These are phyloP conservation scores for Notodonta ziczac DNA, from an alignment of 2,888 invertebrate genomes.

Conservation along the genomic window DNA sequence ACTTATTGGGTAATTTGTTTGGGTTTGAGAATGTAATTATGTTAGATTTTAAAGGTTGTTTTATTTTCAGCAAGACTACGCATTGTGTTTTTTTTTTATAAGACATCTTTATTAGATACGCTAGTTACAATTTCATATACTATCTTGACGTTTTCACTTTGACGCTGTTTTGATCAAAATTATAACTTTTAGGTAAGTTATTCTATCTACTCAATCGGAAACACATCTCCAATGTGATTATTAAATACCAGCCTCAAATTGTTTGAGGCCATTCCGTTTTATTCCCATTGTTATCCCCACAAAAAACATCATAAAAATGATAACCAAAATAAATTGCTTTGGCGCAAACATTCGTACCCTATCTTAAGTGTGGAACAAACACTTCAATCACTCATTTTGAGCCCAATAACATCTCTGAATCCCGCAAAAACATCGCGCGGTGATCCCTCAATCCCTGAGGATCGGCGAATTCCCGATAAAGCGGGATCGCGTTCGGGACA, in stretches of 20 bases:
- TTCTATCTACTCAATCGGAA: too few relatives aligned
- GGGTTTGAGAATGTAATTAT: not conserved
- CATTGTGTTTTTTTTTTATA: too few relatives aligned
- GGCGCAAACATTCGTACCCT: slow-evolving; percentile 34
- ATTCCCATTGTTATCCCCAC: slow-evolving; percentile 3
- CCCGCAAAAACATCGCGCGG: slow-evolving; percentile 37
- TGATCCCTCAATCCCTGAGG: slow-evolving; percentile 37
- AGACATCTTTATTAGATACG: too few relatives aligned
- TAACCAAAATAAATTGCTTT: slow-evolving; percentile 33
- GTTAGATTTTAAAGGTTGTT: too few relatives aligned
- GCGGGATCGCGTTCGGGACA: slow-evolving; percentile 42
- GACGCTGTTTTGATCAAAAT: too few relatives aligned
- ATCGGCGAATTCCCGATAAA: slow-evolving; percentile 45
- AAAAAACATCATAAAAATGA: slow-evolving; percentile 35
- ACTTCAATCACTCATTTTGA: slow-evolving; percentile 46
- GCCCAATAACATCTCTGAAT: slow-evolving; percentile 40
- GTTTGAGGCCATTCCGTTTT: not conserved
- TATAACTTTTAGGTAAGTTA: too few relatives aligned
- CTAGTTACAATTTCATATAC: too few relatives aligned
- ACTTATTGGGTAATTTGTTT: slow-evolving; percentile 26
- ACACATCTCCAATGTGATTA: not conserved
- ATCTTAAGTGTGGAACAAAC: slow-evolving; percentile 43
- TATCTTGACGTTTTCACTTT: too few relatives aligned
- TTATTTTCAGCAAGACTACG: too few relatives aligned
- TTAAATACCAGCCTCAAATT: not conserved